Percentiles rank a stretch among this genome's conserved stretches.
These are phyloP conservation scores for Castor canadensis DNA, from an alignment of 2,113 vertebrate genomes.

Conservation along the genomic window DNA sequence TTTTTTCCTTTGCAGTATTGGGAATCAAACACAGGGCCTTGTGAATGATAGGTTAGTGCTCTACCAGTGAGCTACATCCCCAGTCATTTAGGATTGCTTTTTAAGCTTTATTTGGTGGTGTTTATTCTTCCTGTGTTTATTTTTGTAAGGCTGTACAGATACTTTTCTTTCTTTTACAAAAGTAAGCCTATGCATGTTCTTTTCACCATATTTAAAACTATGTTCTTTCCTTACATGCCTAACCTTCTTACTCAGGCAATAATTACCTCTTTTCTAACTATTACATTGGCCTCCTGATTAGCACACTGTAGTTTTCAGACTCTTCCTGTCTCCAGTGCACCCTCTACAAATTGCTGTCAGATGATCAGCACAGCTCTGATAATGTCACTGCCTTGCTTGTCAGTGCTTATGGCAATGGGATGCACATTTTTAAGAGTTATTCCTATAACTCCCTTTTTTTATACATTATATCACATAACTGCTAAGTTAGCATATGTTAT, in stretches of 20 bases:
- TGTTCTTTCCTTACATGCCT: too few species aligned
- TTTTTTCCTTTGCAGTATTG: too few species aligned
- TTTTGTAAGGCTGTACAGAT: background rate
- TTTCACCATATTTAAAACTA: too few species aligned
- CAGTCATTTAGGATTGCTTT: slow-evolving; percentile 15
- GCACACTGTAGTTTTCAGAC: background rate
- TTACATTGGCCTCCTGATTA: background rate
- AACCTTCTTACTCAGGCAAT: background rate
- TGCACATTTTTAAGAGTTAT: background rate
- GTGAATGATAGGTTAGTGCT: too few species aligned
- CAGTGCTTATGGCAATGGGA: background rate
- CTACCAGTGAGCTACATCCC: too few species aligned
- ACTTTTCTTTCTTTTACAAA: background rate
- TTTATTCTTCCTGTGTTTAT: background rate
- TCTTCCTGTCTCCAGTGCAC: background rate
- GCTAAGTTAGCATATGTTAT: background rate
- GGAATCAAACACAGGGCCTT: too few species aligned
- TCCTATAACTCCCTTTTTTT: background rate
- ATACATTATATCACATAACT: background rate
- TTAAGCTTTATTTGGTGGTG: slow-evolving; percentile 13
- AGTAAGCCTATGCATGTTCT: background rate
- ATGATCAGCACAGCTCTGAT: background rate
- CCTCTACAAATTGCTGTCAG: background rate
- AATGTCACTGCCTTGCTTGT: background rate
- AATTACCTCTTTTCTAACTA: background rate